A percentile compares a stretch with the other conserved stretches of the same genome.
Conservation (phyloP, 2,797 vertebrate genomes). For the Tapera naevia region DNA sequence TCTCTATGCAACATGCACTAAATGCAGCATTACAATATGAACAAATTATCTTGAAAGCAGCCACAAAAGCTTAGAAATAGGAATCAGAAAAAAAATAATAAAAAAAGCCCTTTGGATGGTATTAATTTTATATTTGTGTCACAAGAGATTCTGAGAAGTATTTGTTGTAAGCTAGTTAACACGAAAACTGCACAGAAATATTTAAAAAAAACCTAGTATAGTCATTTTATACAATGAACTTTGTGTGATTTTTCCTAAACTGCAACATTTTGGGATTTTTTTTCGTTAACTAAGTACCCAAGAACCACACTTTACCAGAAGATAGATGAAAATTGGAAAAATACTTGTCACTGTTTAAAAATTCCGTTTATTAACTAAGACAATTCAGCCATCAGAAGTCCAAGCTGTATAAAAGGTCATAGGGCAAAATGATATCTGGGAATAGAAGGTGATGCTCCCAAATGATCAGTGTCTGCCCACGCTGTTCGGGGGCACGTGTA, state of each 20-base stretch:
- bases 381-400: not conserved
- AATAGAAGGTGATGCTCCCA: not conserved
- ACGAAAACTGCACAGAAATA: not conserved
- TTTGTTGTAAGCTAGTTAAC: not conserved
- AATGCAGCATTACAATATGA: not conserved
- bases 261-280: not conserved
- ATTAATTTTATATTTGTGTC: not conserved
- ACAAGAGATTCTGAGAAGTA: not conserved
- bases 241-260: not conserved
- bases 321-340: not conserved
- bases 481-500: not conserved
- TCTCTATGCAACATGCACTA: not conserved
- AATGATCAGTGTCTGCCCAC: not conserved
- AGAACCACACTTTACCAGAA: not conserved
- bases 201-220: not conserved
- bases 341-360: not conserved
- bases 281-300: not conserved
- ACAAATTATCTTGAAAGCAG: not conserved
- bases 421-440: not conserved
- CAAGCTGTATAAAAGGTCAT: not conserved
- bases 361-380: not conserved
- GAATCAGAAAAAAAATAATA: not conserved
- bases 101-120: not conserved
- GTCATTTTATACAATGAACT: not conserved
- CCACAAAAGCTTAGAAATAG: not conserved